Conservation (phyloP, 2,797 vertebrate species). For the Euphonia xanthogaster region DNA sequence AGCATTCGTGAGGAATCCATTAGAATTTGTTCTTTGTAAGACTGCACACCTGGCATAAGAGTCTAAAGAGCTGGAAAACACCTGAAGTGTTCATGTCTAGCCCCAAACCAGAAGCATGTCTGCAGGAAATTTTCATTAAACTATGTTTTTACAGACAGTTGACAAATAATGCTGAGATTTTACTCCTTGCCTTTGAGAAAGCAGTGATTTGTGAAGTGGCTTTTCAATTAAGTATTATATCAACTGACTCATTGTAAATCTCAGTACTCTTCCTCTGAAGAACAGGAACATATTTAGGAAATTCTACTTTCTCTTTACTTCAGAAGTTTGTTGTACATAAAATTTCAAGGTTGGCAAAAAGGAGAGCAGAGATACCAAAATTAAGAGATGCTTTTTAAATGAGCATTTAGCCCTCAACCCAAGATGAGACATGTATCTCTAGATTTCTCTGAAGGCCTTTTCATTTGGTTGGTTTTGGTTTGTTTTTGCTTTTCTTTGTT, state of each 20-base stretch:
- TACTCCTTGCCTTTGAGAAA: neutral
- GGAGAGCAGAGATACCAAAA: neutral
- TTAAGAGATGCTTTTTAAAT: neutral
- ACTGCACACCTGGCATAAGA: neutral
- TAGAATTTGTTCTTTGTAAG: neutral
- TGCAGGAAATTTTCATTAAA: neutral
- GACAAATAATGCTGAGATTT: neutral
- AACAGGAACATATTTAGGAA: neutral
- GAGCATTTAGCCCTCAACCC: neutral
- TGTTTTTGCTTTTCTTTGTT: neutral
- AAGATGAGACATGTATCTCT: neutral
- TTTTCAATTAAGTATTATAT: neutral
- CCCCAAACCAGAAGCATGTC: neutral
- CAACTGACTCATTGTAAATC: neutral
- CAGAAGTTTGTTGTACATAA: neutral
- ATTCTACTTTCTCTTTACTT: neutral
- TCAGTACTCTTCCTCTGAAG: neutral
- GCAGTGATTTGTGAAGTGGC: neutral
- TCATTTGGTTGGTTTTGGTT: neutral
- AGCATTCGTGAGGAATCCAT: neutral
- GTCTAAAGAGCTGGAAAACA: neutral
- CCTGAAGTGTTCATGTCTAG: neutral
- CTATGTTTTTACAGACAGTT: neutral
- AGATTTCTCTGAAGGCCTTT: neutral
- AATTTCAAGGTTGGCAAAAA: neutral